Base-by-base conservation (phyloP, 2,797 vertebrate species). In the Aeoliscus strigatus region DNA sequence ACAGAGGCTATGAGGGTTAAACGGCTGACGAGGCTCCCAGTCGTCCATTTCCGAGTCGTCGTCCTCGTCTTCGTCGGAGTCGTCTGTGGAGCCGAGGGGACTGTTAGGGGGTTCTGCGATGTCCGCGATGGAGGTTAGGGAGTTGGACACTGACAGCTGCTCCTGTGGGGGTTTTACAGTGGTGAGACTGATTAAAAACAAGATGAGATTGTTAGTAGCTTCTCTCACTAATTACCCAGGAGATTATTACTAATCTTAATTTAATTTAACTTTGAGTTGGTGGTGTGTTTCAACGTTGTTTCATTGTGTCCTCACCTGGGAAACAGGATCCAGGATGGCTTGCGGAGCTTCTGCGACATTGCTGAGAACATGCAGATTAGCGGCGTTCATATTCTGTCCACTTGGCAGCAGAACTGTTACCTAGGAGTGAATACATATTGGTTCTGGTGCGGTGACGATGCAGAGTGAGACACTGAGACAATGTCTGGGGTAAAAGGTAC, bases 1-100 rank as follows among this genome's bases (percentile, higher is more conserved):
- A 99, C 95, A 99, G 18, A 99, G 84, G 73, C 85, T 91, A 21
- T 94, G 93, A 5, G 96, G 95, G 73, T 93, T 93, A 43, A 99
- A 99, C 0, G 91, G 88, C 26, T 89, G 88, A 37, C 84, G 87
- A 9, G 90, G 90, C 35, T 94, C 94, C 96, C 96, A 99, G 38
- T 97, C 94, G 1, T 95, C 95, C 70, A 95, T 70, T 42, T 98
- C 94, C 0, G 93, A 92, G 59, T 96, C 94, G 32, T 96, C 94
- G 0, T 84, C 82, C 12, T 90, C 87, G 0, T 90, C 88, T 27
- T 87, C 90, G 1, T 89, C 92, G 0, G 94, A 92, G 5, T 96
- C 93, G 0, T 95, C 92, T 0, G 93, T 93, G 35, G 90, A 89
- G 77, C 94, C 88, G 11, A 97, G 86, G n/a, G 92, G 85, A 60